Conservation (phyloP, 2,113 vertebrate genomes). For the Gallinago jamesoni region DNA sequence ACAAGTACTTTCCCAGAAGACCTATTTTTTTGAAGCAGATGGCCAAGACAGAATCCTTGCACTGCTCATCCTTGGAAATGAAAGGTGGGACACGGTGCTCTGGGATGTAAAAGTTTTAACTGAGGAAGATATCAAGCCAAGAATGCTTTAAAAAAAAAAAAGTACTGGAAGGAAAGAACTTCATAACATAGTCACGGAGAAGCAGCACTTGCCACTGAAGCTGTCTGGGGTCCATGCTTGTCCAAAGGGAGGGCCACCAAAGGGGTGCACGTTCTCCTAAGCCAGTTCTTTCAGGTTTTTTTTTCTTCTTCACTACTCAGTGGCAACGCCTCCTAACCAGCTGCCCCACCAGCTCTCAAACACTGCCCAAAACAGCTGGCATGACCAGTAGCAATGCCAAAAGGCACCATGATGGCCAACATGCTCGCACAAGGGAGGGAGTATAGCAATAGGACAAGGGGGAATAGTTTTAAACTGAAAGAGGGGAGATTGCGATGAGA, state of each 20-base stretch:
- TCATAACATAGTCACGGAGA: accelerated
- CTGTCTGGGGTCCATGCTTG: not conserved
- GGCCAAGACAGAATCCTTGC: not conserved
- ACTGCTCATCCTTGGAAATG: not conserved
- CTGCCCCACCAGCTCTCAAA: not conserved
- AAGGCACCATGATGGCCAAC: accelerated
- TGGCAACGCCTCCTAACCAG: not conserved
- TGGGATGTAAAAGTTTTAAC: not conserved
- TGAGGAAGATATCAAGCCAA: not conserved
- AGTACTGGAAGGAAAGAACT: not conserved
- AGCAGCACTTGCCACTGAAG: not conserved
- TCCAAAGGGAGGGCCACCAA: not conserved
- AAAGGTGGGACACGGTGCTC: not conserved
- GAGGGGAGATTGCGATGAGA: too few relatives aligned
- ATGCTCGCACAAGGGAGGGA: not conserved
- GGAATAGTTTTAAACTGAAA: too few relatives aligned
- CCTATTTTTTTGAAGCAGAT: not conserved
- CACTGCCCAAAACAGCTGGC: not conserved
- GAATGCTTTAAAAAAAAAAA: not conserved
- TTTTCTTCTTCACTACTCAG: not conserved
- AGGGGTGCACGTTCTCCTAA: accelerated
- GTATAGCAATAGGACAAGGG: too few relatives aligned
- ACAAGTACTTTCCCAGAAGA: not conserved
- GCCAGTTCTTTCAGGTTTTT: not conserved
- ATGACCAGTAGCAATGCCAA: not conserved